These are phyloP conservation scores for Biston stratarius DNA, from an alignment of 2,888 invertebrate species.

Conservation along the genomic window DNA sequence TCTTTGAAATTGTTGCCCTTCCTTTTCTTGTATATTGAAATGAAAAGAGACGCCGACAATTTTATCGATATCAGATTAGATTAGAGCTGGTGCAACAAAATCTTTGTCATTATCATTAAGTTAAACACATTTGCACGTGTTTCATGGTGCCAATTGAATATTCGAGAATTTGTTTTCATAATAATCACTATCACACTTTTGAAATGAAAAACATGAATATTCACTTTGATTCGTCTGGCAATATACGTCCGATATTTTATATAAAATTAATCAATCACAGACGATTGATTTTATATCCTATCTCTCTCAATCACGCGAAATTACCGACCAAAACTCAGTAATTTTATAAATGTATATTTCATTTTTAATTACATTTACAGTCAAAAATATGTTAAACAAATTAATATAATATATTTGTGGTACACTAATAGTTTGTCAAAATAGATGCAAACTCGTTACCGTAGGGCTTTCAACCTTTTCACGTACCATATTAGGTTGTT, in stretches of 20 bases:
- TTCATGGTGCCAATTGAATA: neutral
- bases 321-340: no score
- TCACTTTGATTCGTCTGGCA: neutral
- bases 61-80: neutral
- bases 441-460: no score
- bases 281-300: no score
- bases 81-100: neutral
- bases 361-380: no score
- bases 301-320: no score
- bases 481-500: neutral
- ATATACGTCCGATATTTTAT: slow-evolving; percentile 5
- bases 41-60: slow-evolving; percentile 23
- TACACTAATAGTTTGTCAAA: no score
- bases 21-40: slow-evolving; percentile 10
- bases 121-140: neutral
- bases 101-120: neutral
- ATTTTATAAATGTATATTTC: no score
- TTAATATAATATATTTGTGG: no score
- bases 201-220: neutral
- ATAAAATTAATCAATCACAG: no score
- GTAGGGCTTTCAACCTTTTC: neutral
- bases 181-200: neutral
- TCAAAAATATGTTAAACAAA: no score
- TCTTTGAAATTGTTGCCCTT: neutral
- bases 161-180: neutral